phyloP scores from a whole-genome alignment of 2,797 vertebrate genomes.

The Bufotes viridis region DNA sequence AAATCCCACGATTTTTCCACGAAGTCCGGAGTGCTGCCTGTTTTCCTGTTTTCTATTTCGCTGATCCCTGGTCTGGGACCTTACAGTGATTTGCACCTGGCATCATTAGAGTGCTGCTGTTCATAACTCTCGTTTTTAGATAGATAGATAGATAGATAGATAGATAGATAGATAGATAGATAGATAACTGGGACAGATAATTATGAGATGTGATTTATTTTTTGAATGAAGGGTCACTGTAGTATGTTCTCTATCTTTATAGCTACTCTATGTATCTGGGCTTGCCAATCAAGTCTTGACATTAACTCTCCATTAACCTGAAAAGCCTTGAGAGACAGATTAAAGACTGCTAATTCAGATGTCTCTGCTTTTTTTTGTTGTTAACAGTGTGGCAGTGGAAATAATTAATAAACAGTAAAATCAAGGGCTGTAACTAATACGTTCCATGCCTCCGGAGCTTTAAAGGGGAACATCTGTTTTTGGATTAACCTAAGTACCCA shows the following conservation, averaged over 20 bases:
- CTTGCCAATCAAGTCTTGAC: not conserved
- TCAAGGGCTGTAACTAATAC: slow-evolving; percentile 41
- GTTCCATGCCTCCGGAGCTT: slow-evolving; percentile 37
- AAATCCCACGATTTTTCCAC: too few relatives aligned
- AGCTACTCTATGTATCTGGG: not conserved
- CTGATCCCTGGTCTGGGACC: too few relatives aligned
- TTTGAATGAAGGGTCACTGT: not conserved
- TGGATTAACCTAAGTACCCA: slow-evolving; percentile 38
- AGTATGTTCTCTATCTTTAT: not conserved
- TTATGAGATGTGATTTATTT: not conserved
- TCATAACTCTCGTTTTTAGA: too few relatives aligned
- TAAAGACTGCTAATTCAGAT: not conserved
- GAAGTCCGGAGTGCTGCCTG: too few relatives aligned
- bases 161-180: not conserved
- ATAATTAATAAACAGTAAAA: slow-evolving; percentile 59
- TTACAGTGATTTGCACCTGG: too few relatives aligned
- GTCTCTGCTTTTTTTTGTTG: slow-evolving; percentile 47
- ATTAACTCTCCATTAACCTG: not conserved
- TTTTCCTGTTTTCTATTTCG: too few relatives aligned
- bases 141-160: not conserved
- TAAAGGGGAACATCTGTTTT: slow-evolving; percentile 53
- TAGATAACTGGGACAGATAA: not conserved
- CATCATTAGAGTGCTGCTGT: too few relatives aligned
- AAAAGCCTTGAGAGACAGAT: not conserved
- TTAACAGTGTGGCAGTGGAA: slow-evolving; percentile 41